Percentiles rank a stretch among this genome's conserved stretches.
Conservation (phyloP, 2,113 vertebrate genomes). For the Ranitomeya variabilis region DNA sequence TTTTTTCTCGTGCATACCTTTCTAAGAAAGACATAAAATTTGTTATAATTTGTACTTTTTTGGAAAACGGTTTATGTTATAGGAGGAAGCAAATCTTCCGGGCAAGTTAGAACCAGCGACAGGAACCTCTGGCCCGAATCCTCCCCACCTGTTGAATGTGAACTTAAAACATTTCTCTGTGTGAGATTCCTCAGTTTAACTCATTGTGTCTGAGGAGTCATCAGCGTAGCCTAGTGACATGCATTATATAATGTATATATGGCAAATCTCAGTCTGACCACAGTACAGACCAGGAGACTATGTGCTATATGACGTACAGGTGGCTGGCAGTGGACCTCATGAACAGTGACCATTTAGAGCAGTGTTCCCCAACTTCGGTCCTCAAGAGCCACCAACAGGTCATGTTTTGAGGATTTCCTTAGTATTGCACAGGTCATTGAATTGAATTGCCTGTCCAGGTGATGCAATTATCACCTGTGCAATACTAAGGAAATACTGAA, state of each 20-base stretch:
- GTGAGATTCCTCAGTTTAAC: slow-evolving; percentile 53
- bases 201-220: slow-evolving; percentile 25
- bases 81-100: slow-evolving; percentile 53
- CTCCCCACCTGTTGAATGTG: slow-evolving; percentile 57
- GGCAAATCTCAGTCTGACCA: background rate
- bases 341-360: too few species aligned
- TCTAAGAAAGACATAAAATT: slow-evolving; percentile 50
- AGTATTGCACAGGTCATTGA: too few species aligned
- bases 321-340: too few species aligned
- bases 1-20: slow-evolving; percentile 38
- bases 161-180: slow-evolving; percentile 52
- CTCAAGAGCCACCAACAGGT: too few species aligned
- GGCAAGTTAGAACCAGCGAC: slow-evolving; percentile 54
- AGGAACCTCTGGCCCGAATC: slow-evolving; percentile 55
- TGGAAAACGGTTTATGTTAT: slow-evolving; percentile 55
- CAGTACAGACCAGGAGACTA: background rate
- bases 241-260: background rate
- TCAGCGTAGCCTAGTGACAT: background rate
- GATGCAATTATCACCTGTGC: too few species aligned
- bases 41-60: slow-evolving; percentile 55
- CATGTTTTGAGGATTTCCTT: too few species aligned
- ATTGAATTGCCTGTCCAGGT: too few species aligned
- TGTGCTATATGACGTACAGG: too few species aligned
- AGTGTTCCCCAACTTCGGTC: too few species aligned
- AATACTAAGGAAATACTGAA: too few species aligned